Evolutionary conservation across 2,888 invertebrate genomes (phyloP).

Genomic region (Amorpha juglandis): DNA sequence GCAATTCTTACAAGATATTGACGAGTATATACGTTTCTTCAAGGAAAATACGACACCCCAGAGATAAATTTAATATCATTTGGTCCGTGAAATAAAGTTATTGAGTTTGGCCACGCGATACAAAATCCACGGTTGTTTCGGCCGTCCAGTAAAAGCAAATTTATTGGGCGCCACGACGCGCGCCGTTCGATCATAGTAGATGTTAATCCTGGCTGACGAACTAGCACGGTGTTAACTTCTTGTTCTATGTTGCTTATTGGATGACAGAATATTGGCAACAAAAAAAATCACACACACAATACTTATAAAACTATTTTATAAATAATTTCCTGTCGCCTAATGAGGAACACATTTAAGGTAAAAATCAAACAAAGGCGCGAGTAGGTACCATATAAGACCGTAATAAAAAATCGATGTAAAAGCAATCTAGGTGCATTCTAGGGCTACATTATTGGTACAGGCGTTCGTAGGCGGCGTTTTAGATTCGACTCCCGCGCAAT

Average conservation of each 20-base stretch:
- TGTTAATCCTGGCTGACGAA: too few relatives aligned
- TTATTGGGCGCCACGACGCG: too few relatives aligned
- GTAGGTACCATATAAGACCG: too few relatives aligned
- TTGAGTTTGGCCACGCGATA: neutral
- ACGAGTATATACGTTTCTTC: neutral
- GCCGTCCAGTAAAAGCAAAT: neutral
- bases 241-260: too few relatives aligned
- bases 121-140: neutral
- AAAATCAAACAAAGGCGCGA: too few relatives aligned
- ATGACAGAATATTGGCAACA: too few relatives aligned
- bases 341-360: too few relatives aligned
- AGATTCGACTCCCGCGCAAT: slow-evolving; percentile 32
- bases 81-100: neutral
- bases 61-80: neutral
- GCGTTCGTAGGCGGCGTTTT: slow-evolving; percentile 27
- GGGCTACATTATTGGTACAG: slow-evolving; percentile 20
- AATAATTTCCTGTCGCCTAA: too few relatives aligned
- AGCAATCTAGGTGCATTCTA: neutral
- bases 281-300: too few relatives aligned
- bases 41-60: neutral
- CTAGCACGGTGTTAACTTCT: too few relatives aligned
- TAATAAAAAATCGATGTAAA: neutral
- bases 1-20: neutral
- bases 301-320: too few relatives aligned
- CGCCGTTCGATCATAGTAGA: too few relatives aligned